phyloP scores from a whole-genome alignment of 2,888 invertebrate genomes.

The Glaucopsyche alexis region DNA sequence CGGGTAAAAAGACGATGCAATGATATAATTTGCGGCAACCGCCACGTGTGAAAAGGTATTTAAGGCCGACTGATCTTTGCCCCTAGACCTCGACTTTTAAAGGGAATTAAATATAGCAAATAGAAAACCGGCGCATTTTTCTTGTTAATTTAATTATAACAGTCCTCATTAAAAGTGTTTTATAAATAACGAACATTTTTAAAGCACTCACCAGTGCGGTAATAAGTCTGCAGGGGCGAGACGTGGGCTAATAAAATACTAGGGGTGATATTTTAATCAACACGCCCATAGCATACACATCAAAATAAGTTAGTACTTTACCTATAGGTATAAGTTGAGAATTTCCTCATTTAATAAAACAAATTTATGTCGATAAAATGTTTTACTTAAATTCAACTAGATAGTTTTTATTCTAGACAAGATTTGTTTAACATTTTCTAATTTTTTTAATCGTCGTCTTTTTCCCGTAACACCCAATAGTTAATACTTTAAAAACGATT shows the following conservation, averaged over 20 bases:
- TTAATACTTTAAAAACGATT: no score
- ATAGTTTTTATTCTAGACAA: no score
- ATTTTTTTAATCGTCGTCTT: no score
- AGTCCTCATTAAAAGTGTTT: slow-evolving; percentile 19
- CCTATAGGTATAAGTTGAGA: background rate
- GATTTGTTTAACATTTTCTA: no score
- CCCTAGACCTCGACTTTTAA: background rate
- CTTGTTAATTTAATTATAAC: background rate
- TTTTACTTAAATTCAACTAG: no score
- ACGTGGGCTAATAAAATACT: slow-evolving; percentile 1
- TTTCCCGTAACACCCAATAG: no score
- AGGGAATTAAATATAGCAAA: background rate
- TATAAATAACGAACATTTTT: background rate
- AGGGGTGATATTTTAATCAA: background rate
- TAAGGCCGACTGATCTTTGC: no score
- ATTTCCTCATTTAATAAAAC: no score
- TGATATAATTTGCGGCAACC: no score
- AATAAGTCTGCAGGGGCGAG: background rate
- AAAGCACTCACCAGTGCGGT: background rate
- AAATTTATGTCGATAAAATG: no score
- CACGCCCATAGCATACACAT: background rate
- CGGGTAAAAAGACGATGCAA: no score
- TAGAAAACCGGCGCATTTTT: background rate
- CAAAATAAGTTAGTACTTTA: background rate
- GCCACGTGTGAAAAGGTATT: no score